Conservation (phyloP, 2,888 invertebrate genomes). For the Chironomus riparius region DNA sequence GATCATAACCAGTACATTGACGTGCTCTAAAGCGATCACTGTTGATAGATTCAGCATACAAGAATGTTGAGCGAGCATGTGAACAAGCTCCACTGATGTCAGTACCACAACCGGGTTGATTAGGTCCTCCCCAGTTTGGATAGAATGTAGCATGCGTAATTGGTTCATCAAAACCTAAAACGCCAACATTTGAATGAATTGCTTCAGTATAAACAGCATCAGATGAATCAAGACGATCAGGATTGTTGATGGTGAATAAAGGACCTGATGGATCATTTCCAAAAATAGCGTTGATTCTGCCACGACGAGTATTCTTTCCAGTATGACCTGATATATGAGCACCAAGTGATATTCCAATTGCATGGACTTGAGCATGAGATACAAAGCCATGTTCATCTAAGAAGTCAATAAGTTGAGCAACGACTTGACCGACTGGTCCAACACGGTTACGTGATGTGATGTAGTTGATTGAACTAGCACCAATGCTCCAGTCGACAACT, state of each 20-base stretch:
- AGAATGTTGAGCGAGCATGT: conserved; percentile 41
- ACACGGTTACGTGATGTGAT: conserved; percentile 45
- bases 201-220: conserved; percentile 39
- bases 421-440: conserved; percentile 32
- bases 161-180: conserved; percentile 36
- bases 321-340: conserved; percentile 50
- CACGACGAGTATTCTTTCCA: conserved; percentile 47
- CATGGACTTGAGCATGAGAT: background rate
- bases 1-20: conserved; percentile 33
- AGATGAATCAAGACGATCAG: conserved; percentile 32
- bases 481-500: conserved; percentile 12
- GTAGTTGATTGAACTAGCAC: conserved; percentile 40
- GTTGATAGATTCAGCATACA: conserved; percentile 41
- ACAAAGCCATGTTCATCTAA: background rate
- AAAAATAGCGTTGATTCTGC: conserved; percentile 46
- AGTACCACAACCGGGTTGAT: conserved; percentile 46
- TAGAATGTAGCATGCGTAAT: conserved; percentile 45
- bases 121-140: conserved; percentile 35
- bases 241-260: conserved; percentile 32
- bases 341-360: conserved; percentile 48
- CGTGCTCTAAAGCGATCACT: conserved; percentile 35
- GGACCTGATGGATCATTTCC: conserved; percentile 35
- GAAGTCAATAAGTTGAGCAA: conserved; percentile 32
- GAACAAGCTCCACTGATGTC: conserved; percentile 42
- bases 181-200: conserved; percentile 38